Evolutionary conservation across 2,888 invertebrate species (phyloP).

Genomic region (Epirrhoe tristata): DNA sequence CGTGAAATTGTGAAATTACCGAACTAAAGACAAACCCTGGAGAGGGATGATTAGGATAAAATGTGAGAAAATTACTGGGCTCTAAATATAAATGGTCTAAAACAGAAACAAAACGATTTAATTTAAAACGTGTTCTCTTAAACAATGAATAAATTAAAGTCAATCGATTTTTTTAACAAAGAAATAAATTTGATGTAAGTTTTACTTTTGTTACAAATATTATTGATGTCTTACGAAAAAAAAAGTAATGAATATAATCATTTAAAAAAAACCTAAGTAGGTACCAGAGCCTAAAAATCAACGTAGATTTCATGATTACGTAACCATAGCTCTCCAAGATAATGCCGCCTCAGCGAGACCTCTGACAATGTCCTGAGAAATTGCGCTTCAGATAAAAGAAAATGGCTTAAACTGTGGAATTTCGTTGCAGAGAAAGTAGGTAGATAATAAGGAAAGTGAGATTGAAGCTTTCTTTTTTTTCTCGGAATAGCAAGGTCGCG

Average conservation of each 20-base stretch:
- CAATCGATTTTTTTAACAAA: slow-evolving; percentile 38
- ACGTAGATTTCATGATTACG: slow-evolving; percentile 56
- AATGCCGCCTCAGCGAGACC: slow-evolving; percentile 61
- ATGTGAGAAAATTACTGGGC: slow-evolving; percentile 14
- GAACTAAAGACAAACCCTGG: slow-evolving; percentile 56
- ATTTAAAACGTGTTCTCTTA: neutral
- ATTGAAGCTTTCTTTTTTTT: slow-evolving; percentile 32
- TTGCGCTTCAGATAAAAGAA: slow-evolving; percentile 70
- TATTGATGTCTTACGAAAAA: too few species aligned
- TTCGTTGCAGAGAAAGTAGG: slow-evolving; percentile 43
- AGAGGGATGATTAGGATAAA: slow-evolving; percentile 36
- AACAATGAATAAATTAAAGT: slow-evolving; percentile 21
- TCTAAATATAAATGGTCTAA: neutral
- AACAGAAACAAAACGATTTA: neutral
- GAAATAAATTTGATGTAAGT: too few species aligned
- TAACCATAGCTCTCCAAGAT: slow-evolving; percentile 62
- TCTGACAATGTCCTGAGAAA: slow-evolving; percentile 66
- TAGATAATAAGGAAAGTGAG: slow-evolving; percentile 43
- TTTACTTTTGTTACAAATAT: too few species aligned
- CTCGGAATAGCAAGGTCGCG: slow-evolving; percentile 11
- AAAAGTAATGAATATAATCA: neutral
- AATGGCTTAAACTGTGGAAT: slow-evolving; percentile 65
- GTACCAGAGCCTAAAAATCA: slow-evolving; percentile 28
- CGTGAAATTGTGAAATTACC: slow-evolving; percentile 83
- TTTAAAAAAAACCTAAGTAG: neutral